Evolutionary conservation across 2,797 vertebrate species (phyloP), one percentile per base, ranked within the genome.

Genomic region (Halcyon smyrnensis): DNA sequence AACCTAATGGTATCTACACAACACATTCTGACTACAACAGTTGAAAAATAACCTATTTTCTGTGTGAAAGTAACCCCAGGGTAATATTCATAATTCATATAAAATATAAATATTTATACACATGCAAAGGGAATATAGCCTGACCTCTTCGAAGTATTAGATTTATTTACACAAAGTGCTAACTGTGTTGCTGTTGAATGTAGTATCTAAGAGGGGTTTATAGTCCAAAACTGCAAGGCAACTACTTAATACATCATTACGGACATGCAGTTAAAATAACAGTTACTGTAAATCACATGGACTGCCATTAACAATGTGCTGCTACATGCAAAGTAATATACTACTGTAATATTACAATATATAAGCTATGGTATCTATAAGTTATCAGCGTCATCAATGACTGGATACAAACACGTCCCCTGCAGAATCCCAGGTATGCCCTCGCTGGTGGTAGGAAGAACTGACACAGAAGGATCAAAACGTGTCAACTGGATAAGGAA

Each of bases 31-130:
- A 88, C 64, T 92, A 79, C 65, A 77, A 46, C 12, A 74, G 60
- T 2, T 87, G 87, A 97, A 95, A 96, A 95, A 95, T 43, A 95
- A 94, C 67, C 67, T 78, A 76, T 95, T 97, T 97, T 91, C 91
- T 75, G 54, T 94, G 64, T 36, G 60, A 94, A 97, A 95, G 36
- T 79, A 93, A 96, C 93, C 70, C 53, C 51, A 51, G 64, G 95
- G 78, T 93, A 90, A 70, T 85, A 87, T 93, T 89, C 63, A 94
- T 90, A 93, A 96, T 95, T 90, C 48, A 96, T 92, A 91, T 5
- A 67, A 39, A 76, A 87, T 48, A 93, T 88, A 94, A 95, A 96
- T 95, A 96, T 97, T 95, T 79, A 97, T 85, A 84, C 37, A 76
- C 24, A 67, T 59, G 60, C 76, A 90, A 51, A 48, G 21, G 28